Evolutionary conservation across 2,797 vertebrate genomes (phyloP).

Genomic region (Galaxias olidus): DNA sequence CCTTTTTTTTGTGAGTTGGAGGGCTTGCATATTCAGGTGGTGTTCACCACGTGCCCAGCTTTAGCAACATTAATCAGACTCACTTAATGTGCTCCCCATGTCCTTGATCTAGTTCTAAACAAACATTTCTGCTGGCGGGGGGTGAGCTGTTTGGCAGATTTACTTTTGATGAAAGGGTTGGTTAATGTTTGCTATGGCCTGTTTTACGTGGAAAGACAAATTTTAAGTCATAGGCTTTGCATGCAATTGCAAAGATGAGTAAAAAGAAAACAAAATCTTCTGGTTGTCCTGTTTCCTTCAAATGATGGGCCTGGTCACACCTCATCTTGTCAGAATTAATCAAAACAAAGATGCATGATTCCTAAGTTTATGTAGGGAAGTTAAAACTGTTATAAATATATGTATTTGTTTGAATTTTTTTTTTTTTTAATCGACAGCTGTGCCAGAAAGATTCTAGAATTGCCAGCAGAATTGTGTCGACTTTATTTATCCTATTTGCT

Average conservation of each 20-base stretch:
- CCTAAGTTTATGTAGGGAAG: slow-evolving; percentile 3
- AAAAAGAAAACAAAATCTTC: slow-evolving; percentile 35
- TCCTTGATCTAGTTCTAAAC: slow-evolving; percentile 65
- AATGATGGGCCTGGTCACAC: slow-evolving; percentile 24
- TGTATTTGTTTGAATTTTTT: slow-evolving; percentile 8
- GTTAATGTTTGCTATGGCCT: slow-evolving; percentile 52
- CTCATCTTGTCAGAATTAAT: slow-evolving; percentile 31
- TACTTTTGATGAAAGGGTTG: slow-evolving; percentile 60
- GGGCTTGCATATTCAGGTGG: slow-evolving; percentile 74
- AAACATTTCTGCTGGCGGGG: slow-evolving; percentile 53
- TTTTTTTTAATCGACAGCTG: not conserved
- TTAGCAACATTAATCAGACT: slow-evolving; percentile 72
- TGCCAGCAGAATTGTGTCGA: not conserved
- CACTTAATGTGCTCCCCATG: slow-evolving; percentile 57
- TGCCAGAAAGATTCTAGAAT: slow-evolving; percentile 21
- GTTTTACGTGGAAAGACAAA: slow-evolving; percentile 43
- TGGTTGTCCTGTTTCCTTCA: slow-evolving; percentile 6
- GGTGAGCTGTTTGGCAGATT: slow-evolving; percentile 58
- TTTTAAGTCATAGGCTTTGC: slow-evolving; percentile 33
- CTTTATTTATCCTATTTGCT: slow-evolving; percentile 5
- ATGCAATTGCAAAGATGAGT: slow-evolving; percentile 15
- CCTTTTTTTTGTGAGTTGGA: slow-evolving; percentile 59
- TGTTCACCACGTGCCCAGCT: slow-evolving; percentile 51
- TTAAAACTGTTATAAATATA: slow-evolving; percentile 23
- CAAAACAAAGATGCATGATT: slow-evolving; percentile 20